Percentiles rank a stretch among this genome's conserved stretches.
phyloP scores from a whole-genome alignment of 1,140 invertebrate genomes.

The Lethocerus indicus region DNA sequence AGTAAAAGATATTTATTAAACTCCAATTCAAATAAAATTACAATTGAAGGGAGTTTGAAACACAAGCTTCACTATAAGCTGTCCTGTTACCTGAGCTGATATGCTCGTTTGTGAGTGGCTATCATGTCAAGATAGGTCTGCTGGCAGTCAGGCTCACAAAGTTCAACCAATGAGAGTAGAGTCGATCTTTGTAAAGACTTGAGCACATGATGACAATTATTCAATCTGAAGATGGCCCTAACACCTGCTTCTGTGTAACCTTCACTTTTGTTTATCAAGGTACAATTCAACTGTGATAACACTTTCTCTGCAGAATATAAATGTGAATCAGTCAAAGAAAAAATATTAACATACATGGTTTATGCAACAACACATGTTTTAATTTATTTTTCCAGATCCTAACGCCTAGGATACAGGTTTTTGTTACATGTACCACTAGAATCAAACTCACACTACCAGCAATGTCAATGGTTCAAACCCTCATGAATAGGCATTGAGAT shows the following conservation, averaged over 20 bases:
- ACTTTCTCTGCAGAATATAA: conserved; percentile 51
- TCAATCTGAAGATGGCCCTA: conserved; percentile 71
- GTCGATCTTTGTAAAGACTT: conserved; percentile 72
- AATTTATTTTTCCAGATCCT: too few relatives aligned
- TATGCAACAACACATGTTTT: neutral
- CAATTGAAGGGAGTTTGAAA: too few relatives aligned
- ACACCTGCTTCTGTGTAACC: conserved; percentile 61
- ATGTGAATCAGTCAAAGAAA: conserved; percentile 4
- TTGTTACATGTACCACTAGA: too few relatives aligned
- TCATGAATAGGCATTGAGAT: too few relatives aligned
- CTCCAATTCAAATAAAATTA: neutral
- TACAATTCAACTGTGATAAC: conserved; percentile 65
- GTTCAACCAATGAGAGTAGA: conserved; percentile 57
- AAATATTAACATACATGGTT: neutral
- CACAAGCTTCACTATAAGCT: conserved; percentile 9
- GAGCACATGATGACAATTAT: conserved; percentile 86
- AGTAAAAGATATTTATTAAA: neutral
- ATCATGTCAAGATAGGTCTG: conserved; percentile 69
- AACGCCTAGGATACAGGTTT: too few relatives aligned
- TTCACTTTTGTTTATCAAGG: conserved; percentile 70
- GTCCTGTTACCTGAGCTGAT: conserved; percentile 47
- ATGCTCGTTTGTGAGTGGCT: conserved; percentile 54
- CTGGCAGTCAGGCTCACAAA: conserved; percentile 69
- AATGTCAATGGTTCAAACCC: too few relatives aligned
- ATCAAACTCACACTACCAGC: too few relatives aligned